Percentiles rank a stretch among this genome's conserved stretches.
Conservation (phyloP, 2,113 vertebrate species). For the Ellobius talpinus region DNA sequence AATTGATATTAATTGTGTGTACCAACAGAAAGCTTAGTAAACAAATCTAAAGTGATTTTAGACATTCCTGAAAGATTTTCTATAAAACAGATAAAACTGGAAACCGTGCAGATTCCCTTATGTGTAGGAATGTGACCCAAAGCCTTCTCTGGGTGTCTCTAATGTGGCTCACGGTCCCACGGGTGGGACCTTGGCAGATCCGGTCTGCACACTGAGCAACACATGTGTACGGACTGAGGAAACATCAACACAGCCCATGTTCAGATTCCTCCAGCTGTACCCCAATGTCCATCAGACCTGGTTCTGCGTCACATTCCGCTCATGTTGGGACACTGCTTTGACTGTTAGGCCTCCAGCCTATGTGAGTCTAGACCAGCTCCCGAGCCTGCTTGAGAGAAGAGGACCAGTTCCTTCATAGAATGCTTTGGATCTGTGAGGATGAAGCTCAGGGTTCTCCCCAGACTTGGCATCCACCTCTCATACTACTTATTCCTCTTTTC, state of each 20-base stretch:
- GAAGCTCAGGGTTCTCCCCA: neutral
- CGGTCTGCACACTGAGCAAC: neutral
- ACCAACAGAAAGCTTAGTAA: neutral
- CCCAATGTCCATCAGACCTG: neutral
- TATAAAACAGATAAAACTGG: neutral
- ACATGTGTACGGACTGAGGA: too few relatives aligned
- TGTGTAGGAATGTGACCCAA: too few relatives aligned
- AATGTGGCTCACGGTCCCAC: rapidly evolving
- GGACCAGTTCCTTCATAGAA: neutral
- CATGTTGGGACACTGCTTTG: neutral
- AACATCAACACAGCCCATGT: neutral
- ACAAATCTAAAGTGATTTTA: neutral
- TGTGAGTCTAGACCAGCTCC: neutral
- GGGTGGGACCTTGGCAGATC: neutral
- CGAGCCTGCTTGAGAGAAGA: neutral
- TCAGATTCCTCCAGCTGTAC: neutral
- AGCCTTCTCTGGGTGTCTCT: neutral
- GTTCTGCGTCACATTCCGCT: neutral
- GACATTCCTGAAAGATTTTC: neutral
- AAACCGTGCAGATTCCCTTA: neutral
- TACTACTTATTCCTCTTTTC: neutral
- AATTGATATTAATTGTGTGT: neutral
- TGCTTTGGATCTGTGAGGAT: neutral
- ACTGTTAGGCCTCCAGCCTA: neutral
- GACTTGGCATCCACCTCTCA: neutral